Percentiles rank a stretch among this genome's conserved stretches.
phyloP scores from a whole-genome alignment of 2,888 invertebrate species.

The Agrotis clavis region DNA sequence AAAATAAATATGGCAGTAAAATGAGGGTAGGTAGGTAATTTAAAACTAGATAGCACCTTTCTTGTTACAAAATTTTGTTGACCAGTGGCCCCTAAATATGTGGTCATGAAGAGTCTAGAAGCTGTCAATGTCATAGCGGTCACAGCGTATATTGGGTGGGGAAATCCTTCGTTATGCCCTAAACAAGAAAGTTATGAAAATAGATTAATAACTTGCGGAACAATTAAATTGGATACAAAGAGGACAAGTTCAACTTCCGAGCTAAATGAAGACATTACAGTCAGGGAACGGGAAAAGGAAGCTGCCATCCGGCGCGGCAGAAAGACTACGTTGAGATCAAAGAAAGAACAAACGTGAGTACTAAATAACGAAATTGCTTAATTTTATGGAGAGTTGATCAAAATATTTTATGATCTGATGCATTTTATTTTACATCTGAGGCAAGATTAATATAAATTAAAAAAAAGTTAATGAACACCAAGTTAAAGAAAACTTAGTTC shows the following conservation, averaged over 20 bases:
- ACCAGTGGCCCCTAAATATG: not conserved
- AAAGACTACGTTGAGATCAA: not conserved
- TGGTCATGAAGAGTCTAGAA: no score
- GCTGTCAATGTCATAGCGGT: no score
- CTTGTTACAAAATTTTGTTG: not conserved
- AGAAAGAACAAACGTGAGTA: not conserved
- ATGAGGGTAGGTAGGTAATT: not conserved
- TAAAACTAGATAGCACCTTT: not conserved
- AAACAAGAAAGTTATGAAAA: not conserved
- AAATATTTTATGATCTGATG: not conserved
- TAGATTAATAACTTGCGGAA: not conserved
- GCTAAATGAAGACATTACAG: slow-evolving; percentile 42
- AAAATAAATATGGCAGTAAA: not conserved
- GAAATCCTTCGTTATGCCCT: not conserved
- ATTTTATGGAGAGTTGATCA: not conserved
- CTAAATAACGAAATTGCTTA: not conserved
- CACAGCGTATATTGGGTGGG: no score
- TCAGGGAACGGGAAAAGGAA: slow-evolving; percentile 47
- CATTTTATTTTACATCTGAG: not conserved
- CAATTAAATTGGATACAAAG: not conserved
- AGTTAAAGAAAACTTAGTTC: no score
- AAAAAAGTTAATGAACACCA: no score
- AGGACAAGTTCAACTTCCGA: slow-evolving; percentile 10
- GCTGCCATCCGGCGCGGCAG: slow-evolving; percentile 36
- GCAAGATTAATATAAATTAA: no score